phyloP scores from a whole-genome alignment of 2,888 invertebrate genomes.

The Machimus rusticus region DNA sequence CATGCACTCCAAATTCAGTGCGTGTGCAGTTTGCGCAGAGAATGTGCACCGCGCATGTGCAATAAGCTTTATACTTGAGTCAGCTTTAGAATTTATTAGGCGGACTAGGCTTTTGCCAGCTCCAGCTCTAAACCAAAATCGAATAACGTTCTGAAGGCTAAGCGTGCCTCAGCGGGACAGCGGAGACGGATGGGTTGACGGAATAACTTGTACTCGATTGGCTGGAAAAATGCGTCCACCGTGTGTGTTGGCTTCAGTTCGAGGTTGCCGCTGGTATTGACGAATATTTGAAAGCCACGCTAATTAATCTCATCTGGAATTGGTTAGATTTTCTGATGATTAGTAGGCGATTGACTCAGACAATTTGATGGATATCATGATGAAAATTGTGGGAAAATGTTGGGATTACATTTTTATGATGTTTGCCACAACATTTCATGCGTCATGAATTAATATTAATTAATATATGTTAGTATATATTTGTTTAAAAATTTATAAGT shows the following conservation, averaged over 20 bases:
- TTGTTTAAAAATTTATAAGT: no score
- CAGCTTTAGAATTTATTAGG: conserved; percentile 25
- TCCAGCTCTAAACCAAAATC: background rate
- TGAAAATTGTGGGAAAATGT: background rate
- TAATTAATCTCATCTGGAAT: conserved; percentile 33
- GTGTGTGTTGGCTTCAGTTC: conserved; percentile 15
- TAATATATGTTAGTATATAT: no score
- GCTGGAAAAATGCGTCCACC: background rate
- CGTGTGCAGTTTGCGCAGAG: conserved; percentile 33
- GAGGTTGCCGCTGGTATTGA: background rate
- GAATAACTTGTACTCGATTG: background rate
- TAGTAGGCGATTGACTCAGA: background rate
- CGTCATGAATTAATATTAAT: background rate
- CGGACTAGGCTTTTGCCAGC: background rate
- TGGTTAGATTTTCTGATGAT: background rate
- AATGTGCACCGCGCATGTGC: conserved; percentile 33
- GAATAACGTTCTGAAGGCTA: conserved; percentile 30
- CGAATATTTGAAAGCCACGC: background rate
- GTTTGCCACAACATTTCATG: background rate
- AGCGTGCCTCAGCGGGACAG: conserved; percentile 30
- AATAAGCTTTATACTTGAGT: conserved; percentile 14
- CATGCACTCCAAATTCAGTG: conserved; percentile 38
- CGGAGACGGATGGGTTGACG: conserved; percentile 31
- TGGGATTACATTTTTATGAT: background rate
- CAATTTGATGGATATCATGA: background rate